phyloP scores from a whole-genome alignment of 2,797 vertebrate species.

The Urosaurus nigricauda region DNA sequence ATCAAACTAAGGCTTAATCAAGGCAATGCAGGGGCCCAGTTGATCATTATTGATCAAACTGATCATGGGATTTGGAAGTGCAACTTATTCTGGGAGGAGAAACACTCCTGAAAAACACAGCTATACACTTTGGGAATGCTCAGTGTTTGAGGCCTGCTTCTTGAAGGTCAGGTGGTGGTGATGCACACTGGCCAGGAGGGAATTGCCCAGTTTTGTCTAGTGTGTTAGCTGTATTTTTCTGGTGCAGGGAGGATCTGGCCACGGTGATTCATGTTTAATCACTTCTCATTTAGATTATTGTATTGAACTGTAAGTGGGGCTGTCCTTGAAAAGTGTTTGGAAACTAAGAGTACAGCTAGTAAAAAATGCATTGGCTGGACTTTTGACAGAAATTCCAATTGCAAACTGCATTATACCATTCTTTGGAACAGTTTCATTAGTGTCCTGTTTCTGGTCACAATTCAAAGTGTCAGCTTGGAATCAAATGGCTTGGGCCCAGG shows the following conservation, averaged over 20 bases:
- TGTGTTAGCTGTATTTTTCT: background rate
- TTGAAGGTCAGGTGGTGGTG: background rate
- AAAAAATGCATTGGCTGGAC: background rate
- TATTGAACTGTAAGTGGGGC: background rate
- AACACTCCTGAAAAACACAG: background rate
- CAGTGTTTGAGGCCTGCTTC: too few species aligned
- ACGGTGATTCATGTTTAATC: background rate
- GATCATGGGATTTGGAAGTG: background rate
- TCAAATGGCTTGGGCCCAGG: background rate
- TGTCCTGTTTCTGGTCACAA: background rate
- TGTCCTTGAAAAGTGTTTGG: background rate
- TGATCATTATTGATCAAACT: background rate
- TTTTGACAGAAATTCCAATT: background rate
- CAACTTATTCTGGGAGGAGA: background rate
- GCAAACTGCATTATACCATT: background rate
- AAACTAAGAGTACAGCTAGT: background rate
- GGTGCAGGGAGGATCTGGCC: background rate
- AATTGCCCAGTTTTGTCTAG: background rate
- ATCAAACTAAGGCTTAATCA: background rate
- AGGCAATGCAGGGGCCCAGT: background rate
- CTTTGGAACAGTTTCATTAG: background rate
- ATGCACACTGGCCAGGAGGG: background rate
- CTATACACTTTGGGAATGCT: too few species aligned
- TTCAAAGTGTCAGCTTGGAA: background rate
- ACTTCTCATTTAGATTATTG: background rate